A percentile compares a stretch with the other conserved stretches of the same genome.
These are phyloP conservation scores for Melanocharis versteri DNA, from an alignment of 2,113 vertebrate genomes.

Conservation along the genomic window DNA sequence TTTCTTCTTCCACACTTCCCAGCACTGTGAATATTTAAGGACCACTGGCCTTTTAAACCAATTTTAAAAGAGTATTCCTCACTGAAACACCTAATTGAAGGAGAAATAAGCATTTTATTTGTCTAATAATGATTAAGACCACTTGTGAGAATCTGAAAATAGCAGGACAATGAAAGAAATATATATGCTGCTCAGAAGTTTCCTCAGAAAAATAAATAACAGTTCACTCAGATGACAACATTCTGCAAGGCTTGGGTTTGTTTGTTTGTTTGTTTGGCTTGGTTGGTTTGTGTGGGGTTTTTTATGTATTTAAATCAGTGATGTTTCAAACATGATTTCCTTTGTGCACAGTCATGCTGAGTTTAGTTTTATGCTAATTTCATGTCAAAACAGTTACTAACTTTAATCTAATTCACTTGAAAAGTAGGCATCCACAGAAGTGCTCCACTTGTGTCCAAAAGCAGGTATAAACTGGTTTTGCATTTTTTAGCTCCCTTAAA, in stretches of 20 bases:
- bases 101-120: background rate
- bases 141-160: background rate
- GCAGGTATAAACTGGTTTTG: background rate
- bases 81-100: background rate
- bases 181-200: background rate
- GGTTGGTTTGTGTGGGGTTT: background rate
- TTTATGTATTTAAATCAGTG: background rate
- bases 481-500: background rate
- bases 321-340: background rate
- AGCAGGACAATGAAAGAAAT: background rate
- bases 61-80: background rate
- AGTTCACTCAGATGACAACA: background rate
- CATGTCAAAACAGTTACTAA: background rate
- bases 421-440: background rate
- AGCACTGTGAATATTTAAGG: background rate
- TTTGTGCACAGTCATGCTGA: background rate
- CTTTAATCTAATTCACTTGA: background rate
- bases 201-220: background rate
- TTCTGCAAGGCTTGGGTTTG: background rate
- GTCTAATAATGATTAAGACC: background rate
- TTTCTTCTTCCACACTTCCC: background rate
- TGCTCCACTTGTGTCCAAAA: background rate
- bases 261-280: background rate
- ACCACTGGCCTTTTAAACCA: background rate
- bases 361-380: background rate